Conservation (phyloP, 2,797 vertebrate species). For the Nannoperca australis region DNA sequence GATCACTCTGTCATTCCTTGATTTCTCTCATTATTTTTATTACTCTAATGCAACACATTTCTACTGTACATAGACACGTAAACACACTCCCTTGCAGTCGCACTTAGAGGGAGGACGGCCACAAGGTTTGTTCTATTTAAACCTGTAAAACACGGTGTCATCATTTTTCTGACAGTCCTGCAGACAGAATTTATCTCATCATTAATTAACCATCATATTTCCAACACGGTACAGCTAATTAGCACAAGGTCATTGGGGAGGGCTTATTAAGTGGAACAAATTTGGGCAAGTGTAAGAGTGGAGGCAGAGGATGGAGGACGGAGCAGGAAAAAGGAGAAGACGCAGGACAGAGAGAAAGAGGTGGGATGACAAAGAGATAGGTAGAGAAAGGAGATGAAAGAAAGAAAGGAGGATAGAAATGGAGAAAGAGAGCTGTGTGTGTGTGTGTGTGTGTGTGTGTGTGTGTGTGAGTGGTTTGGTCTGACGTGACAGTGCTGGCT, state of each 20-base stretch:
- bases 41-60: conserved; percentile 29
- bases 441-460: conserved; percentile 64
- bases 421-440: conserved; percentile 8
- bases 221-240: conserved; percentile 98
- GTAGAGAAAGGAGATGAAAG: conserved; percentile 43
- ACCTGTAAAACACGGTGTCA: conserved; percentile 97
- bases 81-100: conserved; percentile 28
- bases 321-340: conserved; percentile 33
- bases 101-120: conserved; percentile 73
- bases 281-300: conserved; percentile 96
- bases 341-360: conserved; percentile 19
- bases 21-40: conserved; percentile 43
- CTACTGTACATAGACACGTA: background rate
- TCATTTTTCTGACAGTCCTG: conserved; percentile 98
- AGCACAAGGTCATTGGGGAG: conserved; percentile 98
- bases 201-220: conserved; percentile 99
- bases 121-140: conserved; percentile 90
- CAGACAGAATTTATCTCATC: conserved; percentile 99
- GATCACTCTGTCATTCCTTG: conserved; percentile 30
- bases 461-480: conserved; percentile 88
- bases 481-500: conserved; percentile 91
- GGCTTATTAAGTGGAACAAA: conserved; percentile 99
- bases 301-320: conserved; percentile 78
- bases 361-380: conserved; percentile 60
- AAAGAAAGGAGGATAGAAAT: conserved; percentile 17